Conservation (phyloP, 2,888 invertebrate species). For the Pristionchus fissidentatus region DNA sequence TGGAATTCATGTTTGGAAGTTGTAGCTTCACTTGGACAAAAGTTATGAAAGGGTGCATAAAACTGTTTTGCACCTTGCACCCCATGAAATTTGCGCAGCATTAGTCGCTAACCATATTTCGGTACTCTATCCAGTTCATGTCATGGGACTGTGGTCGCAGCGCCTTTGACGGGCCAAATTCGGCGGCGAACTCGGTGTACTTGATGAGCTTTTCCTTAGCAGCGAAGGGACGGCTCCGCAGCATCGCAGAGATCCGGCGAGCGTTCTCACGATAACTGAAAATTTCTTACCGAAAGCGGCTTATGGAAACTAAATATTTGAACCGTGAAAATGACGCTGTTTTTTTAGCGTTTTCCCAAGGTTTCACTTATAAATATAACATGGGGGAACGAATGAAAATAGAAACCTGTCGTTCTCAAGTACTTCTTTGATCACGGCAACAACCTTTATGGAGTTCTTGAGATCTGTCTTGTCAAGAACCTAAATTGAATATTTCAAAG, state of each 20-base stretch:
- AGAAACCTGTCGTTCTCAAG: slow-evolving; percentile 16
- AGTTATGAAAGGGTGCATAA: too few relatives aligned
- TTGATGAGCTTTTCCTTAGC: slow-evolving; percentile 50
- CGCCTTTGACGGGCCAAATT: slow-evolving; percentile 45
- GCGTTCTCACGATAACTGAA: slow-evolving; percentile 7
- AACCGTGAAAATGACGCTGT: not conserved
- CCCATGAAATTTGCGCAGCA: too few relatives aligned
- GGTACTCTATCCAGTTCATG: slow-evolving; percentile 36
- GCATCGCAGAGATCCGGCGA: not conserved
- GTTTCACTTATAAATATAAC: not conserved
- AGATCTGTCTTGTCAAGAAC: slow-evolving; percentile 12
- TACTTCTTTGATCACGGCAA: slow-evolving; percentile 11
- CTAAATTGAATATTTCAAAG: not conserved
- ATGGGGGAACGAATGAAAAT: not conserved
- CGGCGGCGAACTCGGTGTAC: slow-evolving; percentile 55
- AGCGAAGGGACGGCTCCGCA: slow-evolving; percentile 47
- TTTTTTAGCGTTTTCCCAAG: not conserved
- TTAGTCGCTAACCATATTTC: slow-evolving; percentile 11
- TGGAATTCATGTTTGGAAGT: too few relatives aligned
- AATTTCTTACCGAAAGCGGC: not conserved
- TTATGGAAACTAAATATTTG: not conserved
- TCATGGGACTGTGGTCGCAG: slow-evolving; percentile 32
- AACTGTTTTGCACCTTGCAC: too few relatives aligned
- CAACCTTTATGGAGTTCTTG: not conserved
- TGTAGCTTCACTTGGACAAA: too few relatives aligned